Conservation (phyloP, 2,888 invertebrate species). For the Margaritifera margaritifera region DNA sequence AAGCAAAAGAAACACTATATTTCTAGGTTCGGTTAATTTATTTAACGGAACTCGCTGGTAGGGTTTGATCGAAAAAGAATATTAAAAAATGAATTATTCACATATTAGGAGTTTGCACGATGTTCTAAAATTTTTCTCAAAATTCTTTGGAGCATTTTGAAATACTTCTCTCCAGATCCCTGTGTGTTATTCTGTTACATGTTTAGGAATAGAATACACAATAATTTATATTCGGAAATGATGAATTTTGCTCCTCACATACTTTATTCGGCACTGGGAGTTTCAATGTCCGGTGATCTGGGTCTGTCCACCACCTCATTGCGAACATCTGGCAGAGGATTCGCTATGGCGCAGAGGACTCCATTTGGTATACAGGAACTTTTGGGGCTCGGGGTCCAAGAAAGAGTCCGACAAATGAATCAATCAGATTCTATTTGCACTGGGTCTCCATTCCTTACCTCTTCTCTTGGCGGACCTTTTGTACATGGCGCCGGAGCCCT, state of each 20-base stretch:
- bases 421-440: slow-evolving; percentile 42
- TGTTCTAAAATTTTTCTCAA: neutral
- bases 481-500: slow-evolving; percentile 32
- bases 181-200: slow-evolving; percentile 10
- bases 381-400: slow-evolving; percentile 79
- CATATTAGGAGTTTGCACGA: too few species aligned
- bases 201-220: neutral
- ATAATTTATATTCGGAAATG: slow-evolving; percentile 11
- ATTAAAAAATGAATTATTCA: too few species aligned
- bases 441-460: slow-evolving; percentile 41
- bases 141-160: slow-evolving; percentile 1
- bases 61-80: too few species aligned
- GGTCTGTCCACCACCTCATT: slow-evolving; percentile 35
- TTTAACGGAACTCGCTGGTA: too few species aligned
- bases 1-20: too few species aligned
- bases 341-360: slow-evolving; percentile 77
- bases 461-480: slow-evolving; percentile 37
- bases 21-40: too few species aligned
- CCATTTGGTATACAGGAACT: slow-evolving; percentile 93
- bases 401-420: slow-evolving; percentile 30
- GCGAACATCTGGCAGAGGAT: slow-evolving; percentile 19
- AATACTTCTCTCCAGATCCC: neutral
- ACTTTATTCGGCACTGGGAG: slow-evolving; percentile 41
- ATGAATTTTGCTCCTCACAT: slow-evolving; percentile 50
- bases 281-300: slow-evolving; percentile 30